Conservation (phyloP, 2,797 vertebrate genomes). For the Cuculus canorus region DNA sequence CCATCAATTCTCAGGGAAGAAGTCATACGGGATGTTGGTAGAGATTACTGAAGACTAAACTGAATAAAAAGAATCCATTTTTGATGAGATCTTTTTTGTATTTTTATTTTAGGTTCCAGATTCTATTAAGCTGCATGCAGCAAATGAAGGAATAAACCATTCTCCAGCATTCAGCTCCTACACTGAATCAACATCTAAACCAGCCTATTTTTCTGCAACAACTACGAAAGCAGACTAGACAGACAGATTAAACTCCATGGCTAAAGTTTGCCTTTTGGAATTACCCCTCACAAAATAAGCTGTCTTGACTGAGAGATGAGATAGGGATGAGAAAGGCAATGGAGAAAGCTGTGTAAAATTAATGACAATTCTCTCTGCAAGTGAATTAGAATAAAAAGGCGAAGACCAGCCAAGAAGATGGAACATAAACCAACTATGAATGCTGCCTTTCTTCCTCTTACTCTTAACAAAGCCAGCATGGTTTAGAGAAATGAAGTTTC, state of each 20-base stretch:
- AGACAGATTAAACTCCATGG: not conserved
- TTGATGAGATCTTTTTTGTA: rapidly evolving
- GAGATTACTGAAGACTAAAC: not conserved
- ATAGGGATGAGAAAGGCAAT: not conserved
- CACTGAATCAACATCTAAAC: not conserved
- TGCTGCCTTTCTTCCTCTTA: not conserved
- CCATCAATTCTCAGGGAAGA: not conserved
- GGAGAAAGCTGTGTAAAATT: not conserved
- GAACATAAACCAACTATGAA: not conserved
- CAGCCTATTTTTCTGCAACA: not conserved
- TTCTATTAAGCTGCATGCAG: not conserved
- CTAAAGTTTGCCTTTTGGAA: not conserved
- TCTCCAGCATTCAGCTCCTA: not conserved
- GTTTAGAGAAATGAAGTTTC: not conserved
- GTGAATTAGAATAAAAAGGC: not conserved
- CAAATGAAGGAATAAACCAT: not conserved
- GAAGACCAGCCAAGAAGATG: not conserved
- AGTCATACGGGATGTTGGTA: not conserved
- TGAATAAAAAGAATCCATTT: not conserved
- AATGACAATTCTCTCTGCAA: not conserved
- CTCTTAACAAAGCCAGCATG: not conserved
- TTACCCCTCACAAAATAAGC: not conserved
- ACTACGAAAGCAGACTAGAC: not conserved
- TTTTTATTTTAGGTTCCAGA: not conserved
- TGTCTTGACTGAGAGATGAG: not conserved